Evolutionary conservation across 1,140 invertebrate species (phyloP).

Genomic region (Temnothorax curvispinosus): DNA sequence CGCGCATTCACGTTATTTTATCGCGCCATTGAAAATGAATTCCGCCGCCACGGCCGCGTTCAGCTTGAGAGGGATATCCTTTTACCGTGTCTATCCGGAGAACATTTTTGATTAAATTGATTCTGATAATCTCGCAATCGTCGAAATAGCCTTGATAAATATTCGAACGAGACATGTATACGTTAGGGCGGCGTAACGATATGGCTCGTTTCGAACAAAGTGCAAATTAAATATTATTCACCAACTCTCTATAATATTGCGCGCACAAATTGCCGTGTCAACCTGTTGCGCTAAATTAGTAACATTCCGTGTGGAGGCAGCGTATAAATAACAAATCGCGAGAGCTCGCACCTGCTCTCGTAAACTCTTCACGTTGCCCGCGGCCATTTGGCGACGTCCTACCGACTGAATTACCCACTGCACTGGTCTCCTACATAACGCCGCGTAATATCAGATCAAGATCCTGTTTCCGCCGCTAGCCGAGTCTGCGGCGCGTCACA

Average conservation of each 20-base stretch:
- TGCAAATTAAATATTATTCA: slow-evolving; percentile 56
- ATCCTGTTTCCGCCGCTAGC: slow-evolving; percentile 46
- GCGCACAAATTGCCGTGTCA: slow-evolving; percentile 47
- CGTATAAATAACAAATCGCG: slow-evolving; percentile 38
- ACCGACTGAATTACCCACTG: slow-evolving; percentile 62
- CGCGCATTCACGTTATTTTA: slow-evolving; percentile 40
- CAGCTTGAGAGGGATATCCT: neutral
- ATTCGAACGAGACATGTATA: neutral
- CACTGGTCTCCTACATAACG: slow-evolving; percentile 60
- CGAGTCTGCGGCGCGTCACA: neutral
- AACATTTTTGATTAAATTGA: slow-evolving; percentile 1
- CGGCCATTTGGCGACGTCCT: slow-evolving; percentile 44
- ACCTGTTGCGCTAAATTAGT: slow-evolving; percentile 39
- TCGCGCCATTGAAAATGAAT: slow-evolving; percentile 34
- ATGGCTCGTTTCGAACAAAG: neutral
- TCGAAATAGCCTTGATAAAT: slow-evolving; percentile 15
- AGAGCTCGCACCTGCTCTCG: slow-evolving; percentile 44
- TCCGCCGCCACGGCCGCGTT: neutral
- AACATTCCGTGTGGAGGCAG: slow-evolving; percentile 19
- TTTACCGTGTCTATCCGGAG: neutral
- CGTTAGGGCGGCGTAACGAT: neutral
- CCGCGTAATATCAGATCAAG: slow-evolving; percentile 38
- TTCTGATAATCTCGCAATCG: neutral
- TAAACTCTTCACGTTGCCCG: neutral
- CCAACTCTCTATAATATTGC: slow-evolving; percentile 18